phyloP scores from a whole-genome alignment of 2,113 vertebrate genomes.

The Phyllopteryx taeniolatus region DNA sequence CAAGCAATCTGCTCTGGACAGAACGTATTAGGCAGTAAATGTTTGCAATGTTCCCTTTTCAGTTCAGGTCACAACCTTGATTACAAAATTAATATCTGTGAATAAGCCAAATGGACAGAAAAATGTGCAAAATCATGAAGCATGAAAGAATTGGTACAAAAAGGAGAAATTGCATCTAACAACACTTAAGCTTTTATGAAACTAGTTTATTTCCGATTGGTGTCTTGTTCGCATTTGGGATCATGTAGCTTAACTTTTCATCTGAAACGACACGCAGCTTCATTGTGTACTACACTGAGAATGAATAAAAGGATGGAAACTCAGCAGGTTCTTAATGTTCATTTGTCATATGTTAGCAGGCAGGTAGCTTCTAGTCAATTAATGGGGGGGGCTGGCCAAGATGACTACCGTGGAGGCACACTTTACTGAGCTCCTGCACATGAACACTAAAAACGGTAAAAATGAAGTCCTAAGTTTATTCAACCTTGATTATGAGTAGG shows the following conservation, averaged over 20 bases:
- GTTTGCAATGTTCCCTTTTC: neutral
- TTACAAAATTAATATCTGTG: conserved; percentile 20
- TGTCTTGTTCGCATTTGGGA: neutral
- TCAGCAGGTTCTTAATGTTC: conserved; percentile 14
- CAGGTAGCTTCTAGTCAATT: neutral
- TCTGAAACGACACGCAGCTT: conserved; percentile 9
- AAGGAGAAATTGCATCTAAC: neutral
- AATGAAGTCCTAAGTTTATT: too few relatives aligned
- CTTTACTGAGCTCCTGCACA: too few relatives aligned
- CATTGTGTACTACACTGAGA: conserved; percentile 55
- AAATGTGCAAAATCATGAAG: conserved; percentile 8
- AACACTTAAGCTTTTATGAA: neutral
- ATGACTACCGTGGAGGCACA: too few relatives aligned
- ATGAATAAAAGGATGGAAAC: conserved; percentile 66
- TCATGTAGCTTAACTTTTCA: conserved; percentile 4
- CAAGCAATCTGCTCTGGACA: conserved; percentile 61
- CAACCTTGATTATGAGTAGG: too few relatives aligned
- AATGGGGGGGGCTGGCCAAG: too few relatives aligned
- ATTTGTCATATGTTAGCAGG: neutral
- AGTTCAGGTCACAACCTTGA: neutral
- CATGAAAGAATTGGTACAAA: neutral
- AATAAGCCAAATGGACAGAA: conserved; percentile 6
- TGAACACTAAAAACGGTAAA: too few relatives aligned
- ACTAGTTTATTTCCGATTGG: conserved; percentile 3
- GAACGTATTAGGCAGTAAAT: conserved; percentile 74